Evolutionary conservation across 2,113 vertebrate genomes (phyloP).

Genomic region (Oncorhynchus kisutch): DNA sequence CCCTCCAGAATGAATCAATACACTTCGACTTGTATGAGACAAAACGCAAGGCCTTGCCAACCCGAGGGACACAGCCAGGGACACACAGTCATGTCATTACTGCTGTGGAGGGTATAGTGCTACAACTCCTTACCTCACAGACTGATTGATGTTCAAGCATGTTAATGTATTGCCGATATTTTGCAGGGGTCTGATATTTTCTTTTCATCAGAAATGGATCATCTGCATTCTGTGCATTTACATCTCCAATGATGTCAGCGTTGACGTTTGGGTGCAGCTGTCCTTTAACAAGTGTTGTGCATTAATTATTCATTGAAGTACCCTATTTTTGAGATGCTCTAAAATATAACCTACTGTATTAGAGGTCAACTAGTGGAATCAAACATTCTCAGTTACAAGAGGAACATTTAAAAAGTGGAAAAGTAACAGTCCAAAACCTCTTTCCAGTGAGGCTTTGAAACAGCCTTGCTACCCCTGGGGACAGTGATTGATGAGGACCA

Average conservation of each 20-base stretch:
- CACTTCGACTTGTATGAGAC: constrained; percentile 63
- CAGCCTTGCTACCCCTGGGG: not conserved
- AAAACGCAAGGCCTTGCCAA: constrained; percentile 66
- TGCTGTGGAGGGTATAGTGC: constrained; percentile 27
- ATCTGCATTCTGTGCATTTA: not conserved
- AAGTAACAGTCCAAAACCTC: constrained; percentile 3
- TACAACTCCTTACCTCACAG: not conserved
- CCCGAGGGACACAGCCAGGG: constrained; percentile 46
- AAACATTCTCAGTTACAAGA: not conserved
- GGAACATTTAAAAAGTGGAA: too few relatives aligned
- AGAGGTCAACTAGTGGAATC: not conserved
- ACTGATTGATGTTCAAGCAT: not conserved
- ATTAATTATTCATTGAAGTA: too few relatives aligned
- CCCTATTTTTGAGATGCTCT: too few relatives aligned
- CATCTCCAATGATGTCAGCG: too few relatives aligned
- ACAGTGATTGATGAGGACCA: too few relatives aligned
- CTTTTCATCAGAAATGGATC: not conserved
- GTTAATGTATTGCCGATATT: not conserved
- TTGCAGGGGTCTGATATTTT: not conserved
- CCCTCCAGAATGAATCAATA: constrained; percentile 65
- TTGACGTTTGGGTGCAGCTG: too few relatives aligned
- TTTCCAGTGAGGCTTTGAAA: constrained; percentile 20
- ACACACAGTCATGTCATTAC: constrained; percentile 60
- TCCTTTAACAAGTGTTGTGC: too few relatives aligned
- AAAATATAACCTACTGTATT: not conserved